Conservation (phyloP, 2,113 vertebrate species). For the Ellobius talpinus region DNA sequence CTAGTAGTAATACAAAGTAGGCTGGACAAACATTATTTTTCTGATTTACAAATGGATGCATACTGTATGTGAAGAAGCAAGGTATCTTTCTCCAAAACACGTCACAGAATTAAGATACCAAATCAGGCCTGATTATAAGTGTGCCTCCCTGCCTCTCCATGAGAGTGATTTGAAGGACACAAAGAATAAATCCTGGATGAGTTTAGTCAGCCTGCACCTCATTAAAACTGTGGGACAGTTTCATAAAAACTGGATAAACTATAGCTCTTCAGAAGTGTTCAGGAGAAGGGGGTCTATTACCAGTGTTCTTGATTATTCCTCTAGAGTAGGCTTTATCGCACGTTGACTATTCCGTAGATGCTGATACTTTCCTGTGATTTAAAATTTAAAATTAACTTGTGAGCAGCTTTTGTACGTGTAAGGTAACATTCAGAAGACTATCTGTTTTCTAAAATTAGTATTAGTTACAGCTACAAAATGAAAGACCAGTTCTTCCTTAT, state of each 20-base stretch:
- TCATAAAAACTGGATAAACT: background rate
- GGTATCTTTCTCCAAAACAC: background rate
- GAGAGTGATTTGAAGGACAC: background rate
- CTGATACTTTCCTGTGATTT: background rate
- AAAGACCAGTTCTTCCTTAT: background rate
- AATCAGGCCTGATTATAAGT: background rate
- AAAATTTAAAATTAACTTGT: background rate
- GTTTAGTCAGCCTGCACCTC: background rate
- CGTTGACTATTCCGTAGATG: background rate
- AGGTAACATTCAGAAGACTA: slow-evolving; percentile 3
- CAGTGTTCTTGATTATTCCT: background rate
- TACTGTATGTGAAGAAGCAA: background rate
- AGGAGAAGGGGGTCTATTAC: background rate
- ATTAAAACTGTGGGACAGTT: background rate
- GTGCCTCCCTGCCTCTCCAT: background rate
- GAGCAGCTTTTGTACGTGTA: background rate
- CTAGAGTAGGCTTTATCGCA: background rate
- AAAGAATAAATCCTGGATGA: background rate
- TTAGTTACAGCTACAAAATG: slow-evolving; percentile 18
- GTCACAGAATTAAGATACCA: background rate
- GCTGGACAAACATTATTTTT: background rate
- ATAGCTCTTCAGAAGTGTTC: background rate
- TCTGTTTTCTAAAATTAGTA: slow-evolving; percentile 56
- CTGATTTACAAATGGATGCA: background rate
- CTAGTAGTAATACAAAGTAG: background rate